A percentile compares a stretch with the other conserved stretches of the same genome.
These are phyloP conservation scores for Leuciscus idus DNA, from an alignment of 2,113 vertebrate species.

Conservation along the genomic window DNA sequence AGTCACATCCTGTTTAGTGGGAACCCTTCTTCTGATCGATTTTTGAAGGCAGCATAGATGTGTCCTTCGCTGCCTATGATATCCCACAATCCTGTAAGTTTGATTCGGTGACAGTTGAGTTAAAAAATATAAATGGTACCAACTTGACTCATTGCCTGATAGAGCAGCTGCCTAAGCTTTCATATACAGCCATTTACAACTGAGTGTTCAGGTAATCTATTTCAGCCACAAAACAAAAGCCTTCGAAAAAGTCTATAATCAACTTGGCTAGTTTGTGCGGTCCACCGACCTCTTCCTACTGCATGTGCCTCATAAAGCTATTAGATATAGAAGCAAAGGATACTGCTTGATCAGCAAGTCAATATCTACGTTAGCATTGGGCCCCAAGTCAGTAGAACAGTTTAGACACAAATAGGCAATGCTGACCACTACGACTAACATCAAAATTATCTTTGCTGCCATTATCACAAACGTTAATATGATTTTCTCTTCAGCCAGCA, in stretches of 20 bases:
- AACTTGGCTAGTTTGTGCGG: conserved; percentile 45
- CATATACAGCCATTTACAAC: neutral
- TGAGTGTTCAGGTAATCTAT: conserved; percentile 36
- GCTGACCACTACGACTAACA: conserved; percentile 36
- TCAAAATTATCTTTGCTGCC: conserved; percentile 41
- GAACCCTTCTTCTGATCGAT: neutral
- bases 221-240: conserved; percentile 52
- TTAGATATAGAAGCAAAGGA: conserved; percentile 67
- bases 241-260: conserved; percentile 53
- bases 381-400: conserved; percentile 57
- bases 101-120: too few species aligned
- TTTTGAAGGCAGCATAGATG: neutral
- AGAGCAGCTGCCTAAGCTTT: neutral
- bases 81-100: too few species aligned
- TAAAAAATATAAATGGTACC: too few species aligned
- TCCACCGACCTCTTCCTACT: conserved; percentile 47
- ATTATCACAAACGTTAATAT: conserved; percentile 45
- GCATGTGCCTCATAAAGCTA: conserved; percentile 58
- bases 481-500: conserved; percentile 27
- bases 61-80: too few species aligned
- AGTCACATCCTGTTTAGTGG: neutral
- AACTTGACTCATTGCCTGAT: neutral
- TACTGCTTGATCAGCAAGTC: conserved; percentile 75
- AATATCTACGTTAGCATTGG: conserved; percentile 69
- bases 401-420: conserved; percentile 58